phyloP scores from a whole-genome alignment of 1,140 invertebrate species.

The Pemphigus obesinymphae region DNA sequence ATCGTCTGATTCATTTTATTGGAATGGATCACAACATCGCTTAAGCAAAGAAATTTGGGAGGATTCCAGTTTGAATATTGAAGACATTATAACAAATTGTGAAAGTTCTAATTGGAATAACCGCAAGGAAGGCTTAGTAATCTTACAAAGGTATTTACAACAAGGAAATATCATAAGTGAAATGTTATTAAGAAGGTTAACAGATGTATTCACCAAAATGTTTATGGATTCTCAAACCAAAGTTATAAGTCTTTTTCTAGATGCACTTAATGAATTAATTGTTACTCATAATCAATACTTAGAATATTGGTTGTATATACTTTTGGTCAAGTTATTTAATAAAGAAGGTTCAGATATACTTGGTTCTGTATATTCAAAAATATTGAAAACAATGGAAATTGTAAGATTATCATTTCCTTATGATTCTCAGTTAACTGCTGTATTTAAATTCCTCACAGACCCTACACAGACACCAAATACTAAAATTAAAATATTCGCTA shows the following conservation, averaged over 20 bases:
- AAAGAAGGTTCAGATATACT: slow-evolving; percentile 86
- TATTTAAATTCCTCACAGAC: slow-evolving; percentile 78
- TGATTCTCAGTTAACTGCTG: slow-evolving; percentile 59
- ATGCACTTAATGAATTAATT: slow-evolving; percentile 84
- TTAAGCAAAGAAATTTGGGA: slow-evolving; percentile 62
- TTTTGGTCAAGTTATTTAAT: slow-evolving; percentile 71
- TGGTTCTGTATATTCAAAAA: slow-evolving; percentile 82
- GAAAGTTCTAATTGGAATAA: slow-evolving; percentile 85
- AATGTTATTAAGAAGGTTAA: slow-evolving; percentile 71
- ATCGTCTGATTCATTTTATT: slow-evolving; percentile 48
- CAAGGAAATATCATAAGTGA: slow-evolving; percentile 65
- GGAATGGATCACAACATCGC: slow-evolving; percentile 72
- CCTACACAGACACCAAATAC: slow-evolving; percentile 83
- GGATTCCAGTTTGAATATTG: slow-evolving; percentile 64
- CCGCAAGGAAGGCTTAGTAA: slow-evolving; percentile 85
- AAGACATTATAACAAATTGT: slow-evolving; percentile 81
- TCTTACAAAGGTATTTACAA: slow-evolving; percentile 69
- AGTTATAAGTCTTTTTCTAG: slow-evolving; percentile 85
- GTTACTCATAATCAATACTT: slow-evolving; percentile 76
- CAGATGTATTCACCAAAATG: slow-evolving; percentile 91
- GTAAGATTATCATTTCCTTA: slow-evolving; percentile 64
- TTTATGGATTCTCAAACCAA: slow-evolving; percentile 96
- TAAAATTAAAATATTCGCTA: slow-evolving; percentile 72
- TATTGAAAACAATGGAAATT: slow-evolving; percentile 80
- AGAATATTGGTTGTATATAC: slow-evolving; percentile 84